Conservation (phyloP, 2,113 vertebrate species). For the Callithrix jacchus region DNA sequence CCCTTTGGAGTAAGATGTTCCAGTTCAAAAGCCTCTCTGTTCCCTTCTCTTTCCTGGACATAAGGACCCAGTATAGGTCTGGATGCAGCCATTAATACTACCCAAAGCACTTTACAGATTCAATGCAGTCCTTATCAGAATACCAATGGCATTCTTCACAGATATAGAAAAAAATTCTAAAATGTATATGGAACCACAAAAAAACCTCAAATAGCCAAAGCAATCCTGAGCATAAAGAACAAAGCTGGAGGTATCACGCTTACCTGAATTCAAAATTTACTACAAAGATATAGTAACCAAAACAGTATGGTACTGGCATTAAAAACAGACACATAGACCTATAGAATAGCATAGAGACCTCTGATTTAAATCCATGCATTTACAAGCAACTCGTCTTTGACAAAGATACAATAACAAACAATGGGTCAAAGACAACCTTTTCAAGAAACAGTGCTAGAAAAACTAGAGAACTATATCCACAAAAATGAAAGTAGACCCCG, state of each 20-base stretch:
- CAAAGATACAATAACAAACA: neutral
- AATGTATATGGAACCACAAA: neutral
- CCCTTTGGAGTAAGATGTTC: neutral
- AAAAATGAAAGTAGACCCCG: neutral
- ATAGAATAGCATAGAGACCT: neutral
- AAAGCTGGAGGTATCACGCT: neutral
- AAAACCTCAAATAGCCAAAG: neutral
- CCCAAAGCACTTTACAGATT: neutral
- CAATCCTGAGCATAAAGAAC: neutral
- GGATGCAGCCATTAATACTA: neutral
- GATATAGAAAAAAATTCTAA: neutral
- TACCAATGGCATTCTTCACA: neutral
- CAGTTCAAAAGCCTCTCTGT: neutral
- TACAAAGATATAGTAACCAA: neutral
- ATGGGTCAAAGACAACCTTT: neutral
- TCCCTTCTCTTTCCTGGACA: neutral
- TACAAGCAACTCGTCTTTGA: neutral
- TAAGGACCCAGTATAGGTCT: neutral
- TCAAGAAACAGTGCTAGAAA: neutral
- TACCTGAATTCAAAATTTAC: neutral
- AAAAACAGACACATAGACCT: neutral
- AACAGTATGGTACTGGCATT: neutral
- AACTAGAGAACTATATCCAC: neutral
- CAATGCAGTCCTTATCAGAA: neutral
- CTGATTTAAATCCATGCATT: neutral